Conservation (phyloP, 2,113 vertebrate species). For the Solea senegalensis region DNA sequence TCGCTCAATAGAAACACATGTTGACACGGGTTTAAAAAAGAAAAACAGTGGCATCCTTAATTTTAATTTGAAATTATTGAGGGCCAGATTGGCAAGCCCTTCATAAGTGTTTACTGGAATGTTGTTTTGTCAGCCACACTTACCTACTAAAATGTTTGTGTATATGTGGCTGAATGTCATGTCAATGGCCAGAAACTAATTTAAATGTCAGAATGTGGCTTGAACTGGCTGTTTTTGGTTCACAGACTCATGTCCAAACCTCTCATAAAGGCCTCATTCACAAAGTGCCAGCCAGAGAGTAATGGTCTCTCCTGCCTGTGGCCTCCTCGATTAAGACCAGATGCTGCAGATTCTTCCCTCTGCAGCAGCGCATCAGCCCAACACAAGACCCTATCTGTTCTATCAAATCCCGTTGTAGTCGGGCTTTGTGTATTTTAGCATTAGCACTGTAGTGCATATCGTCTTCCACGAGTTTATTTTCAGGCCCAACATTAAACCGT, state of each 20-base stretch:
- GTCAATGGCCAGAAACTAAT: conserved; percentile 19
- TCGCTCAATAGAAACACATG: background rate
- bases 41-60: background rate
- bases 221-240: conserved; percentile 37
- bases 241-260: conserved; percentile 40
- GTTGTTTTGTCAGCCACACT: conserved; percentile 5
- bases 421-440: background rate
- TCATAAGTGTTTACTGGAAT: conserved; percentile 3
- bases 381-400: conserved; percentile 10
- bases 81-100: background rate
- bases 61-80: background rate
- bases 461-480: background rate
- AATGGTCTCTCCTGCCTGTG: conserved; percentile 32
- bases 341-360: conserved; percentile 48
- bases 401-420: background rate
- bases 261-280: conserved; percentile 70
- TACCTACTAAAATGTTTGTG: conserved; percentile 23
- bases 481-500: background rate
- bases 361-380: conserved; percentile 12
- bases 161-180: conserved; percentile 8
- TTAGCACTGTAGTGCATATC: background rate
- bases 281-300: conserved; percentile 51
- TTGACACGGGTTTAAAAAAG: background rate
- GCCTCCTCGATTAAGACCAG: conserved; percentile 60
- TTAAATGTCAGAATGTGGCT: conserved; percentile 46